phyloP scores from a whole-genome alignment of 1,140 invertebrate genomes.

The Temnothorax longispinosus region DNA sequence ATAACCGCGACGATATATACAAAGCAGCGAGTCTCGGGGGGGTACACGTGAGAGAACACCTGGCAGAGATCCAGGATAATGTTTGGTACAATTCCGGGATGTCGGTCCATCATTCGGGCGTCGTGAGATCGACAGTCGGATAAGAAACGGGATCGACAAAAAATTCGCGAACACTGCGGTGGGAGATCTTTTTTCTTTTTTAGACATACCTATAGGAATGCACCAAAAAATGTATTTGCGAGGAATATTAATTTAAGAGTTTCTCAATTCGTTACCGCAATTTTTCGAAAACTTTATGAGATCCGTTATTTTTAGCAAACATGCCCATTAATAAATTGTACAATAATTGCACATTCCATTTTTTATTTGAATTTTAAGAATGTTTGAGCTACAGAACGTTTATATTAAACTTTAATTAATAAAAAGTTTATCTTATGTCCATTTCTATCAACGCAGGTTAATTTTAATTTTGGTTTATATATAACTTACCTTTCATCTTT shows the following conservation, averaged over 20 bases:
- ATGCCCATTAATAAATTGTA: no score
- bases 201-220: no score
- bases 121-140: conserved; percentile 60
- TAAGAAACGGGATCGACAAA: conserved; percentile 59
- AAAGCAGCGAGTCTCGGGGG: conserved; percentile 59
- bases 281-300: neutral
- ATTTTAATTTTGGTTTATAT: no score
- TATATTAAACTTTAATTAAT: neutral
- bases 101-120: conserved; percentile 59
- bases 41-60: conserved; percentile 46
- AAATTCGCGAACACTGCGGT: neutral
- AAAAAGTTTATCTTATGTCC: neutral
- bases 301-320: neutral
- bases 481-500: no score
- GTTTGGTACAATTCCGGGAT: conserved; percentile 69
- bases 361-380: neutral
- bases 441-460: no score
- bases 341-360: neutral
- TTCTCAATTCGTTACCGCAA: neutral
- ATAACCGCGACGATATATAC: conserved; percentile 68
- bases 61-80: conserved; percentile 73
- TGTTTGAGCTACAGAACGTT: neutral
- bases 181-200: neutral
- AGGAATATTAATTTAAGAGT: neutral
- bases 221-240: neutral